Evolutionary conservation across 2,113 vertebrate genomes (phyloP), one percentile per base, ranked within the genome.

Genomic region (Cynocephalus volans): DNA sequence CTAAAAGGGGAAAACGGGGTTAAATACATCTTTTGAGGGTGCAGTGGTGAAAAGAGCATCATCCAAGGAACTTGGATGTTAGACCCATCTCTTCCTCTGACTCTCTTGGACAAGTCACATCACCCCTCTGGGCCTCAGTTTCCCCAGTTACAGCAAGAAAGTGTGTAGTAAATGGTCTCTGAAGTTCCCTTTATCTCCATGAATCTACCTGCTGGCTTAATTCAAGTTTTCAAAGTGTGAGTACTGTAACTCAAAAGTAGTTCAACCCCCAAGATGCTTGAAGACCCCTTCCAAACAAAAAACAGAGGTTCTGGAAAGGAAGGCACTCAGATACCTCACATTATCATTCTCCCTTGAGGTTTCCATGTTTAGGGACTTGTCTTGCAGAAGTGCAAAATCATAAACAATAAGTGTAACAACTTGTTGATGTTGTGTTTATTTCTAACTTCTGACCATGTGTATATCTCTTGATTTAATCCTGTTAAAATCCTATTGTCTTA

Each of bases 321-420:
- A 77, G 48, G 50, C 18, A 8, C 11, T 28, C 23, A 52, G 12
- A 41, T 19, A n/a, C 31, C 54, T 54, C 7, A 13, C 45, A 21
- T 75, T 28, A 26, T 33, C 41, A 41, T 82, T 79, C 69, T 85
- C 36, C 14, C 2, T 72, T 69, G 28, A 89, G 76, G 52, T 54
- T 45, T 93, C 58, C 69, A 7, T 28, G 26, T 69, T 70, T 60
- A 73, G n/a, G 60, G 36, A 62, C 60, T 88, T 95, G 31, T 79
- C 76, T 85, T 81, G 81, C 60, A 73, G 64, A 96, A 83, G 56
- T 50, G 7, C 73, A 90, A 67, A 86, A 41, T 72, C 89, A 23
- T 84, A 73, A 96, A 41, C 13, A 87, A 48, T 36, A 45, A 58
- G 36, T 69, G 28, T n/a, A 48, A 83, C 12, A 75, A 5, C 3